Evolutionary conservation across 2,113 vertebrate species (phyloP).

Genomic region (Tiliqua scincoides): DNA sequence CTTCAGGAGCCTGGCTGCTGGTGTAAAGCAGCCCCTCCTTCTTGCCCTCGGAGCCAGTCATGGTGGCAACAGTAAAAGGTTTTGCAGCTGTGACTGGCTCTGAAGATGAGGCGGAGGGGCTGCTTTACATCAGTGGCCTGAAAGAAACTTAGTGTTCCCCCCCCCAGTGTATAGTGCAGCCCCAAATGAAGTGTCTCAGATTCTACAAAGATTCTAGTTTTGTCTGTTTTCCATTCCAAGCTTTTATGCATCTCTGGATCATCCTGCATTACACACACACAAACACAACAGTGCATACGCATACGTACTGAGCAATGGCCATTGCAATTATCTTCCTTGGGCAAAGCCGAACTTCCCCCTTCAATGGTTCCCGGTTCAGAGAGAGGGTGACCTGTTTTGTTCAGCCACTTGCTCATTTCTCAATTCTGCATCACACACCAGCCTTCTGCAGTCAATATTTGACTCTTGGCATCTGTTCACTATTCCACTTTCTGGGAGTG

Average conservation of each 20-base stretch:
- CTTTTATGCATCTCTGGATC: background rate
- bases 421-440: background rate
- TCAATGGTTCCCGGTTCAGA: background rate
- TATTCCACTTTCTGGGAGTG: constrained; percentile 21
- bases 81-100: too few species aligned
- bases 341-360: background rate
- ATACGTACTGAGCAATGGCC: background rate
- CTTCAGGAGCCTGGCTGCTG: too few species aligned
- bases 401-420: constrained; percentile 18
- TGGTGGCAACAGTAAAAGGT: too few species aligned
- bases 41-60: too few species aligned
- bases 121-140: too few species aligned
- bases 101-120: too few species aligned
- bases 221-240: background rate
- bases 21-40: too few species aligned
- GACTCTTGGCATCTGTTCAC: constrained; percentile 46
- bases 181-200: too few species aligned
- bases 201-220: too few species aligned
- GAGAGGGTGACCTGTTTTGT: background rate
- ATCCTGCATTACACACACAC: background rate
- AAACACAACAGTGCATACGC: background rate
- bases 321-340: background rate
- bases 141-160: too few species aligned
- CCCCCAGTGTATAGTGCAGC: too few species aligned
- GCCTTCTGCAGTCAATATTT: constrained; percentile 21